phyloP scores from a whole-genome alignment of 2,797 vertebrate species.

The Distichodus sexfasciatus region DNA sequence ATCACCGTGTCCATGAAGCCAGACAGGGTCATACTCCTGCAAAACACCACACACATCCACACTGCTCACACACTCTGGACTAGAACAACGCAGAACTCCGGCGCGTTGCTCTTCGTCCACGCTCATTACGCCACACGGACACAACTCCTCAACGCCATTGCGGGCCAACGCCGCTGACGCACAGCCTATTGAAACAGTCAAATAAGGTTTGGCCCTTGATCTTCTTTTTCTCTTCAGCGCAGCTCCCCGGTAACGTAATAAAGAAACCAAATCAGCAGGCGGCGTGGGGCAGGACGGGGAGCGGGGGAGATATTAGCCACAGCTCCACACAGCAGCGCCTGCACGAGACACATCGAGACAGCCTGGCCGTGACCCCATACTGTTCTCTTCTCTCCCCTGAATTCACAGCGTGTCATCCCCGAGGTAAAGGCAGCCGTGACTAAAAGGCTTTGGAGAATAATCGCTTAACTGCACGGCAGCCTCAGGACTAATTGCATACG shows the following conservation, averaged over 20 bases:
- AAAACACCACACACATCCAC: slow-evolving; percentile 21
- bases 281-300: slow-evolving; percentile 22
- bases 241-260: slow-evolving; percentile 28
- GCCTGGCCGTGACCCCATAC: neutral
- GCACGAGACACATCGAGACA: slow-evolving; percentile 2
- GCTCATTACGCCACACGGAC: too few species aligned
- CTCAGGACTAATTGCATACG: neutral
- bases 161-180: slow-evolving; percentile 6
- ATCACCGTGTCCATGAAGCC: slow-evolving; percentile 77
- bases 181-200: neutral
- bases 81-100: too few species aligned
- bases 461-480: neutral
- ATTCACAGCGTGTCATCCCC: neutral
- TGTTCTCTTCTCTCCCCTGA: neutral
- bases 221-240: slow-evolving; percentile 29
- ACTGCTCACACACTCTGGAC: too few species aligned
- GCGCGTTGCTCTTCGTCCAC: too few species aligned
- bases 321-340: slow-evolving; percentile 10
- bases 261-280: slow-evolving; percentile 36
- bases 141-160: too few species aligned
- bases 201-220: slow-evolving; percentile 19
- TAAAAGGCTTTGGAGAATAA: neutral
- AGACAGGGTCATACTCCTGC: slow-evolving; percentile 83
- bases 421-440: neutral
- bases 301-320: slow-evolving; percentile 5